Evolutionary conservation across 2,888 invertebrate species (phyloP).

Genomic region (Petrophora chlorosata): DNA sequence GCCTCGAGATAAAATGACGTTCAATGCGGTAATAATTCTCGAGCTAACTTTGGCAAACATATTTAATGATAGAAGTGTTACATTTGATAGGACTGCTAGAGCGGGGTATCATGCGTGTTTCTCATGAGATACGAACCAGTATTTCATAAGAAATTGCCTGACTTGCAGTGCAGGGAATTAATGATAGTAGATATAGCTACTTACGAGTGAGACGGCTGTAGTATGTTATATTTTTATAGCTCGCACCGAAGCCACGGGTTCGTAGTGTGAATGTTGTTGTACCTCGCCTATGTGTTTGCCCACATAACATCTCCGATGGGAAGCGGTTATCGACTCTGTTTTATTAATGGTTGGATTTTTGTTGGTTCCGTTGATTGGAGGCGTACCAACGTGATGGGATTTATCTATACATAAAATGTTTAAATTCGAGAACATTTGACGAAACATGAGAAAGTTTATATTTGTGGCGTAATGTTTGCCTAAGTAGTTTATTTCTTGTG

Average conservation of each 20-base stretch:
- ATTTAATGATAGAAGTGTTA: conserved; percentile 25
- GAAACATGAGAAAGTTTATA: conserved; percentile 29
- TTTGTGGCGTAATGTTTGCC: conserved; percentile 11
- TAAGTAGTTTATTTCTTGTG: conserved; percentile 1
- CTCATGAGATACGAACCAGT: conserved; percentile 54
- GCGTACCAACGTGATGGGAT: conserved; percentile 32
- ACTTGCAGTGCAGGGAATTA: conserved; percentile 54
- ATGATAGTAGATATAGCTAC: conserved; percentile 50
- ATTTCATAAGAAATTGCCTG: conserved; percentile 62
- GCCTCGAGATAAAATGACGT: conserved; percentile 70
- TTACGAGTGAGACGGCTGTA: conserved; percentile 19
- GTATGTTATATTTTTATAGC: conserved; percentile 28
- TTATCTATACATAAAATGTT: conserved; percentile 33
- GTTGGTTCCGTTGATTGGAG: conserved; percentile 42
- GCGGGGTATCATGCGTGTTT: conserved; percentile 19
- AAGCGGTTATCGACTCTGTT: conserved; percentile 40
- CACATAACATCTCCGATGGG: conserved; percentile 44
- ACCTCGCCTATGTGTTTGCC: conserved; percentile 31
- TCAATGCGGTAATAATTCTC: conserved; percentile 63
- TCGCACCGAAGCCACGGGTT: conserved; percentile 9
- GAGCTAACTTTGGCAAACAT: conserved; percentile 42
- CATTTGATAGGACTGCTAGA: conserved; percentile 24
- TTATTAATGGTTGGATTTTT: conserved; percentile 42
- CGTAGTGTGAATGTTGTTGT: conserved; percentile 23
- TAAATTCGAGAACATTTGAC: conserved; percentile 27